Percentiles rank a stretch among this genome's conserved stretches.
Evolutionary conservation across 2,797 vertebrate genomes (phyloP).

Genomic region (Onychomys torridus): DNA sequence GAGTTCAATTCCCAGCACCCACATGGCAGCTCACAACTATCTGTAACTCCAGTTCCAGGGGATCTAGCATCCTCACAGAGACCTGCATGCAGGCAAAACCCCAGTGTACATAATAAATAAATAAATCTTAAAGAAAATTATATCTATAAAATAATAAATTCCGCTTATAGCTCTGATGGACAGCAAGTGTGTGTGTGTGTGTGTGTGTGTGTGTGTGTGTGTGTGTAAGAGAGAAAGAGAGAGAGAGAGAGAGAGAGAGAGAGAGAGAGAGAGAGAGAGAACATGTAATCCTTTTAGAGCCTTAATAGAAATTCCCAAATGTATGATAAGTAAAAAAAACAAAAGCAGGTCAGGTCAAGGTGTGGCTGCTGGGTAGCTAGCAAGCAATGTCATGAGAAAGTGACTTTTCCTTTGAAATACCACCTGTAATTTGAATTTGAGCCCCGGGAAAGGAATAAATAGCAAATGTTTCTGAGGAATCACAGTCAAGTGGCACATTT

Average conservation of each 20-base stretch:
- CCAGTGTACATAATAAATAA: no score
- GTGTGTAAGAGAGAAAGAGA: no score
- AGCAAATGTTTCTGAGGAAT: neutral
- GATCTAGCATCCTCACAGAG: no score
- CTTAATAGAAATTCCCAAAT: neutral
- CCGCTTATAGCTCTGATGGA: constrained; percentile 13
- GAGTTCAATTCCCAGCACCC: no score
- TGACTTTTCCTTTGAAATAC: constrained; percentile 24
- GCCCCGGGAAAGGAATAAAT: constrained; percentile 24
- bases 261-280: neutral
- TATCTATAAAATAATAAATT: constrained; percentile 12
- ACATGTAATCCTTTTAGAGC: neutral
- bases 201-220: neutral
- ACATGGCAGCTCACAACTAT: no score
- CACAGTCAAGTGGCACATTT: neutral
- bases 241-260: no score
- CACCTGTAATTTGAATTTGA: constrained; percentile 27
- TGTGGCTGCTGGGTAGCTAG: neutral
- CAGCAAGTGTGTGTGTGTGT: neutral
- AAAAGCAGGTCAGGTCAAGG: neutral
- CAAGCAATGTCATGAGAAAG: neutral
- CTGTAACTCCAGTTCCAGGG: no score
- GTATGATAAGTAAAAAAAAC: neutral
- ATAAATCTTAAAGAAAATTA: neutral
- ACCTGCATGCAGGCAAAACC: no score